These are phyloP conservation scores for Syngnathus rostellatus DNA, from an alignment of 2,797 vertebrate genomes.

Conservation along the genomic window DNA sequence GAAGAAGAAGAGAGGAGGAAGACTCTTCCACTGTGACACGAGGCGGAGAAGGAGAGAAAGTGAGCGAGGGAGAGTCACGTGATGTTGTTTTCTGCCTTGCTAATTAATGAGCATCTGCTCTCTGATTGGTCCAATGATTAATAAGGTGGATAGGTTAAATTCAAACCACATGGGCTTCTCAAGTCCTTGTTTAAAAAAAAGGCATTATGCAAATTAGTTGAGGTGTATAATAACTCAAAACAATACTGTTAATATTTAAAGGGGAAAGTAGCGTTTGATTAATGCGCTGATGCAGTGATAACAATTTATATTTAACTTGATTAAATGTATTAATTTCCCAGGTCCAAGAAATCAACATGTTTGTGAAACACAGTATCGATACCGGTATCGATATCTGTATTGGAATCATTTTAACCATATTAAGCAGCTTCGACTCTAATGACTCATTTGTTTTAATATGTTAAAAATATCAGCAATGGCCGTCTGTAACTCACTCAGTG, in stretches of 20 bases:
- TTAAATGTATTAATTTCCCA: too few relatives aligned
- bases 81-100: slow-evolving; percentile 8
- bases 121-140: slow-evolving; percentile 31
- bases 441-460: too few relatives aligned
- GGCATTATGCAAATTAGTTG: background rate
- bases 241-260: background rate
- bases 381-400: too few relatives aligned
- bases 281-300: background rate
- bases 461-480: too few relatives aligned
- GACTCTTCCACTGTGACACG: background rate
- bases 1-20: background rate
- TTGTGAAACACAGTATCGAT: too few relatives aligned
- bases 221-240: background rate
- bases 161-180: background rate
- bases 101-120: slow-evolving; percentile 40
- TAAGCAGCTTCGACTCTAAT: too few relatives aligned
- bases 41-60: slow-evolving; percentile 1
- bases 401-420: too few relatives aligned
- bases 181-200: background rate
- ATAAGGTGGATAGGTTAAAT: slow-evolving; percentile 6
- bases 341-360: too few relatives aligned
- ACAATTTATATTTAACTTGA: background rate
- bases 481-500: too few relatives aligned
- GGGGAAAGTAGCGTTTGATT: too few relatives aligned
- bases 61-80: slow-evolving; percentile 5